Percentiles rank a stretch among this genome's conserved stretches.
These are phyloP conservation scores for Amblyraja radiata DNA, from an alignment of 2,797 vertebrate species.

Conservation along the genomic window DNA sequence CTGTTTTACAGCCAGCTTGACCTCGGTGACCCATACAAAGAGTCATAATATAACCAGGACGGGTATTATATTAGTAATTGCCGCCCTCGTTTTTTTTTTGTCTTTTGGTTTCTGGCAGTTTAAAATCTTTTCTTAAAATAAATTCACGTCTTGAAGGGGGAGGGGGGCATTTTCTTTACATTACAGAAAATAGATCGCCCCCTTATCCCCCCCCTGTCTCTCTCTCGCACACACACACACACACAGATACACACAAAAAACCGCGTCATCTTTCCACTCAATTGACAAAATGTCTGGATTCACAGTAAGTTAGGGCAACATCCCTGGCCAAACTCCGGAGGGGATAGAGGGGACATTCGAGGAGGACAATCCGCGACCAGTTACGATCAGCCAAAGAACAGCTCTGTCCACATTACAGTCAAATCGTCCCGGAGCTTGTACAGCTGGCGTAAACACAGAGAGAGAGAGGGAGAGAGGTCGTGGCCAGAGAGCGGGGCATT, in stretches of 20 bases:
- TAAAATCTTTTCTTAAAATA: not conserved
- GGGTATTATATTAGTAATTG: not conserved
- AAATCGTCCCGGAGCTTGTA: no score
- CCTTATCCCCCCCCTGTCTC: not conserved
- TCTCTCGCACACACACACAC: no score
- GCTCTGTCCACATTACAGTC: no score
- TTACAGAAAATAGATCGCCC: not conserved
- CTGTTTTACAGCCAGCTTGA: no score
- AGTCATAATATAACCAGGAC: no score
- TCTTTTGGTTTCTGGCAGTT: not conserved
- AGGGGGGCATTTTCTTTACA: not conserved
- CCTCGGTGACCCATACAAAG: no score
- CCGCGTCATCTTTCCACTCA: not conserved
- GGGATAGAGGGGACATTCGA: no score
- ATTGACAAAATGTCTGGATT: conserved; percentile 32
- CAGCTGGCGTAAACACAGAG: no score
- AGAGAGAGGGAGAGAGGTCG: no score
- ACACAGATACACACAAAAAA: not conserved
- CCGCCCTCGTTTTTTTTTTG: not conserved
- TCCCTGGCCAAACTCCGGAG: not conserved
- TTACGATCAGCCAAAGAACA: no score
- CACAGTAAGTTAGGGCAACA: conserved; percentile 8
- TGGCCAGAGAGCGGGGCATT: not conserved
- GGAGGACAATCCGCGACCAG: no score
- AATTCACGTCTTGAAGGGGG: not conserved